Evolutionary conservation across 2,888 invertebrate species (phyloP), one percentile per base, ranked within the genome.

Genomic region (Macrophya annulata): DNA sequence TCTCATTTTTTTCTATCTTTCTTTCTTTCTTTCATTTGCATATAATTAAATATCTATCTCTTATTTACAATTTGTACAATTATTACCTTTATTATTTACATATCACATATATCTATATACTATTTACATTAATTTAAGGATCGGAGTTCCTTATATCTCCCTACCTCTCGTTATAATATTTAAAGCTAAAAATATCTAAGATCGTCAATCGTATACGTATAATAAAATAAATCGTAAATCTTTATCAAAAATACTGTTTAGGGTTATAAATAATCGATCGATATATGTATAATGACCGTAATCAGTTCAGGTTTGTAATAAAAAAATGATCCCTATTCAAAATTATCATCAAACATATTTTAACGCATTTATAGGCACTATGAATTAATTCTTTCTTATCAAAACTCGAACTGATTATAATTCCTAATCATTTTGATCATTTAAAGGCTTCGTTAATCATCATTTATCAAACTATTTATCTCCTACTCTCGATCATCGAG

Each of bases 51-150:
- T 81, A 81, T 81, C n/a, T 25, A 81, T 81, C 81, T 81, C 81
- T 65, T 81, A 81, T 81, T 43, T 81, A 81, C 81, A 81, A 81
- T 81, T 62, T 81, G 21, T 62, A 81, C 62, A 81, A 81, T 81
- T 10, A n/a, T 31, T 55, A 55, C 5, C n/a, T 8, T n/a, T 25
- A n/a, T 17, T 81, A 62, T 81, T 45, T 81, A 81, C 59, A 81
- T 81, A 81, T 81, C 81, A 81, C 81, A 81, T 79, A 51, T 51
- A 40, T 37, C 21, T 55, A 79, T 79, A 25, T 45, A 37, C 51
- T 40, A 62, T 77, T 55, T 31, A 68, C 68, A 68, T 1, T 6
- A 68, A 37, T 68, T 68, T 74, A 21, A 45, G 21, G 12, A 21
- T 74, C 8, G 21, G 45, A 0, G 45, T 74, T 45, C 10, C 21